These are phyloP conservation scores for Heterotilapia buettikoferi DNA, from an alignment of 2,113 vertebrate genomes.

Conservation along the genomic window DNA sequence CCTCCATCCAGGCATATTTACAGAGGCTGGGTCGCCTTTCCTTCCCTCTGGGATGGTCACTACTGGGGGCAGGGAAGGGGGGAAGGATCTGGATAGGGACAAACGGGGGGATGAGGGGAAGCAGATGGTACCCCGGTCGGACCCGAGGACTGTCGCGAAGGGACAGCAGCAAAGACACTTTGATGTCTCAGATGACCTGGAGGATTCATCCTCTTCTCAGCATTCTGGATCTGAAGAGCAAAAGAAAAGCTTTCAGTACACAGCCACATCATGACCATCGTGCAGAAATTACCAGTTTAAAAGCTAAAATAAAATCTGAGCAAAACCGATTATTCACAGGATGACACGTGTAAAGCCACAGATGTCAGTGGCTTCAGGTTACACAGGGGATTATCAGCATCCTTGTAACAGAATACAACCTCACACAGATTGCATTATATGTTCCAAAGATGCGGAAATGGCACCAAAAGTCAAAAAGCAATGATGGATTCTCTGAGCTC, in stretches of 20 bases:
- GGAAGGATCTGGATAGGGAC: neutral
- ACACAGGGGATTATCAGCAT: neutral
- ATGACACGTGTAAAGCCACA: neutral
- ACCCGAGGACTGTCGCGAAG: neutral
- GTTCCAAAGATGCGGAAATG: neutral
- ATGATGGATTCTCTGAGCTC: neutral
- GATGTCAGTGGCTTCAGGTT: neutral
- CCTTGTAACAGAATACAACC: neutral
- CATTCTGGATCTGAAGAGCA: conserved; percentile 65
- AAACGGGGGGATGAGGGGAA: neutral
- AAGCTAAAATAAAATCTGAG: neutral
- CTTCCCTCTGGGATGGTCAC: conserved; percentile 26
- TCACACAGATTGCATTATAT: neutral
- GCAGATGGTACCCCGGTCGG: conserved; percentile 26
- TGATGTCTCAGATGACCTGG: conserved; percentile 40
- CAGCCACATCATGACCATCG: neutral
- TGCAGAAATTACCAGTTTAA: neutral
- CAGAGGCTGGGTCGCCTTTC: conserved; percentile 41
- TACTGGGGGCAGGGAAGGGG: conserved; percentile 15
- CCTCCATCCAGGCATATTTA: conserved; percentile 76
- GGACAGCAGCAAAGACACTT: conserved; percentile 34
- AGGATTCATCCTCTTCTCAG: conserved; percentile 62
- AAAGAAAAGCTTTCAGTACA: neutral
- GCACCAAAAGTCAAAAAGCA: neutral
- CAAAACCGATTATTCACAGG: neutral